Base-by-base conservation (phyloP, 2,888 invertebrate species). In the Apamea anceps region DNA sequence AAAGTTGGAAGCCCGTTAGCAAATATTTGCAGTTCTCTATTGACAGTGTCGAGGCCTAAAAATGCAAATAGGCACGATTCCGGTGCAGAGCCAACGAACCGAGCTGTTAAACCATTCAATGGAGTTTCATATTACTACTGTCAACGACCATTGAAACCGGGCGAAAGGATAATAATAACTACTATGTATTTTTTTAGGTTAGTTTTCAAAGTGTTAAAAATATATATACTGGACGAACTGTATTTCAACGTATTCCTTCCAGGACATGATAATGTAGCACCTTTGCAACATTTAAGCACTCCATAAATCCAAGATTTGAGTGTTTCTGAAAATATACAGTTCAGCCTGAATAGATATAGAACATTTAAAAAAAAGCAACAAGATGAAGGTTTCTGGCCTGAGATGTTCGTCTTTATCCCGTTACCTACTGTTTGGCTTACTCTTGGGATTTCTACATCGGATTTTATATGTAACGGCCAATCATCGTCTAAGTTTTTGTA, bases 21-120 rank as follows among this genome's bases (percentile, higher is more conserved):
- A 79, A 68, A 81, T 88, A 85, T 86, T 85, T 86, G 79, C 80
- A 72, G 77, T 77, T 62, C 37, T 74, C 62, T 77, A 85, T 85
- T 82, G 82, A 85, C 65, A 71, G 45, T 79, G 62, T 62, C 67
- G 79, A 84, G 85, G 81, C 89, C 89, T 88, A 84, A 81, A 89
- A 86, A 83, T 75, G 79, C 88, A 89, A 86, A 86, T 75, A 89
- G 84, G 62, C 88, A 87, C 86, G 81, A 85, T 88, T 89, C 89
- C 88, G 89, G 89, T 85, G 81, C 79, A 62, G 10, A 85, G 54
- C 72, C 84, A 89, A 75, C 89, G 86, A 75, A 89, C 85, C 88
- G 84, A 80, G 79, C 72, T 72, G 77, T 51, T 76, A 60, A 71
- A 63, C 80, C 57, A 86, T 81, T 86, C 75, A 86, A 80, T 84